phyloP scores from a whole-genome alignment of 37 sponge, comb jelly and placozoan genomes.

The Cliona cf. orientalis region DNA sequence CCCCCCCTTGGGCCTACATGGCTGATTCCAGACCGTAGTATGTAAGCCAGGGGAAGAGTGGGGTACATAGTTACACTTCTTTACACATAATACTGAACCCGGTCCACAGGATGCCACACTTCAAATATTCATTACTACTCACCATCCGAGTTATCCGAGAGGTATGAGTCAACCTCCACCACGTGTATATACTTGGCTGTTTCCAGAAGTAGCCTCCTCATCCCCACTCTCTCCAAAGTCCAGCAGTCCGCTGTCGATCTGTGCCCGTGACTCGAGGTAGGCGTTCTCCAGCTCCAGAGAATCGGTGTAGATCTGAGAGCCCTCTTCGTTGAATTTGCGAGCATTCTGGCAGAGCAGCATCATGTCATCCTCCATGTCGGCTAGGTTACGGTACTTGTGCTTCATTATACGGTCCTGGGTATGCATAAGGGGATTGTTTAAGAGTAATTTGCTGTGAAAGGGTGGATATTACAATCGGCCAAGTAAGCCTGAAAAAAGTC shows the following conservation, averaged over 20 bases:
- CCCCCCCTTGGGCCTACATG: too few relatives aligned
- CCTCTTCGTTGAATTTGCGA: constrained; percentile 89
- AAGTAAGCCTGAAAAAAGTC: too few relatives aligned
- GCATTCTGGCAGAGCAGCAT: constrained; percentile 86
- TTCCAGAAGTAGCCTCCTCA: neutral
- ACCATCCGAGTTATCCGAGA: constrained; percentile 61
- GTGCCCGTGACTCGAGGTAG: constrained; percentile 49
- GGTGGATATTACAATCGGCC: too few relatives aligned
- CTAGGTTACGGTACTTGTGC: constrained; percentile 71
- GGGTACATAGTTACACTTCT: too few relatives aligned
- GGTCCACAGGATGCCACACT: too few relatives aligned
- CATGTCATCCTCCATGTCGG: constrained; percentile 85
- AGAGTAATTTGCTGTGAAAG: too few relatives aligned
- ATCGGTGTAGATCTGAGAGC: constrained; percentile 67
- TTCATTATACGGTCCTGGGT: constrained; percentile 81
- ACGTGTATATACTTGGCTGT: constrained; percentile 7
- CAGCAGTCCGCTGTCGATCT: constrained; percentile 24
- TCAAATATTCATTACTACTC: too few relatives aligned
- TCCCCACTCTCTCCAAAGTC: constrained; percentile 12
- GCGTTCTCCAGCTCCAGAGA: constrained; percentile 60
- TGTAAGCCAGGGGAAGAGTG: too few relatives aligned
- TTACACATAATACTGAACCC: too few relatives aligned
- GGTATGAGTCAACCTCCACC: constrained; percentile 51
- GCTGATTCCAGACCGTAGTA: too few relatives aligned
- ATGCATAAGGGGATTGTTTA: too few relatives aligned